Percentiles rank a stretch among this genome's conserved stretches.
Evolutionary conservation across 2,113 vertebrate species (phyloP).

Genomic region (Turnix velox): DNA sequence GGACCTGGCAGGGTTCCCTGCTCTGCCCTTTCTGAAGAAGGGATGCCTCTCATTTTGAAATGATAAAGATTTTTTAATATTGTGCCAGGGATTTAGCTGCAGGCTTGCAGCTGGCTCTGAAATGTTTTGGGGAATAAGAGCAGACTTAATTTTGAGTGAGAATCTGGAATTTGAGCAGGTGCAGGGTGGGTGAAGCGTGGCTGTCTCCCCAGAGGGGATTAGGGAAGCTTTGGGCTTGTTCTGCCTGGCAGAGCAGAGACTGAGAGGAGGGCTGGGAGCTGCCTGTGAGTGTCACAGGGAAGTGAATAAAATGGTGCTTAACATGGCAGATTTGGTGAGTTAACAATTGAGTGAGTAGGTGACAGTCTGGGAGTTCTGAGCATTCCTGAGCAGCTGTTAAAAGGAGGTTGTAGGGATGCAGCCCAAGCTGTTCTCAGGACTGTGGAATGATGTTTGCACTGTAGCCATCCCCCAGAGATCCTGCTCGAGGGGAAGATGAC

Average conservation of each 20-base stretch:
- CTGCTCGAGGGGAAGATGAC: not conserved
- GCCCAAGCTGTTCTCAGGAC: accelerated
- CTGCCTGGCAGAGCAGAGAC: not conserved
- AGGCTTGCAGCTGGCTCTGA: not conserved
- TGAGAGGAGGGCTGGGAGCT: not conserved
- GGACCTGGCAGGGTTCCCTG: not conserved
- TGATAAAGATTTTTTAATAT: not conserved
- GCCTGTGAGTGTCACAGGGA: accelerated
- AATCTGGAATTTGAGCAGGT: not conserved
- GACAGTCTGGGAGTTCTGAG: not conserved
- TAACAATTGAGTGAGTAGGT: not conserved
- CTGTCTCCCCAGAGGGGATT: not conserved
- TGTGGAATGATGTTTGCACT: not conserved
- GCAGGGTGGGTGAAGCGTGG: not conserved
- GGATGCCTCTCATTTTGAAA: not conserved
- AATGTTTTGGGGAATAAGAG: not conserved
- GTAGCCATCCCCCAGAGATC: not conserved
- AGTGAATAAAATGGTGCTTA: not conserved
- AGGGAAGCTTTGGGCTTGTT: not conserved
- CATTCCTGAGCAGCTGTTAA: not conserved
- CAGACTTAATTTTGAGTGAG: not conserved
- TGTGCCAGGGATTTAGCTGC: not conserved
- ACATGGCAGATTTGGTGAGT: not conserved
- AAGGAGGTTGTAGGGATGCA: not conserved
- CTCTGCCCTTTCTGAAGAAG: not conserved